These are phyloP conservation scores for Junonia oenone DNA, from an alignment of 2,888 invertebrate genomes.

Conservation along the genomic window DNA sequence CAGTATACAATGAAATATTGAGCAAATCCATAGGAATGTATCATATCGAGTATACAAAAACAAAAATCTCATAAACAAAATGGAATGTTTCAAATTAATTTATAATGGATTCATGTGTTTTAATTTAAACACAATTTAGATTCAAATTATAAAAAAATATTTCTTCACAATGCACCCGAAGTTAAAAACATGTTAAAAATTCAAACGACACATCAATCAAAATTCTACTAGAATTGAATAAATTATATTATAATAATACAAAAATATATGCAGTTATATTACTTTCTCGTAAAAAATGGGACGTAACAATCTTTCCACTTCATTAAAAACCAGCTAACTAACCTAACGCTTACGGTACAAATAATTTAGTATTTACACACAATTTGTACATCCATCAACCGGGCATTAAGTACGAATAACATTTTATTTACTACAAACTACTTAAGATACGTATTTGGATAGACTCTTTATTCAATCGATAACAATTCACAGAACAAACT, in stretches of 20 bases:
- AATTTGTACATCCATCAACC: slow-evolving; percentile 70
- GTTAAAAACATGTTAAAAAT: slow-evolving; percentile 42
- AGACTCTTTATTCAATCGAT: slow-evolving; percentile 74
- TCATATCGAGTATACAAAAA: slow-evolving; percentile 28
- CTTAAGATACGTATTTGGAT: slow-evolving; percentile 77
- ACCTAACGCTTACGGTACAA: slow-evolving; percentile 52
- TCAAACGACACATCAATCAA: slow-evolving; percentile 62
- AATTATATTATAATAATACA: slow-evolving; percentile 65
- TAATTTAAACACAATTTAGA: slow-evolving; percentile 5
- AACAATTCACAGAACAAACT: slow-evolving; percentile 64
- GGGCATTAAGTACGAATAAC: slow-evolving; percentile 54
- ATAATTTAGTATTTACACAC: slow-evolving; percentile 72
- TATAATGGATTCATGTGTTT: slow-evolving; percentile 1
- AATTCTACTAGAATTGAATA: slow-evolving; percentile 68
- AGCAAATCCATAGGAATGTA: slow-evolving; percentile 27
- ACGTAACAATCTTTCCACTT: slow-evolving; percentile 36
- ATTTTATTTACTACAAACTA: slow-evolving; percentile 51
- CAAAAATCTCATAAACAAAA: slow-evolving; percentile 17
- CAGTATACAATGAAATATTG: slow-evolving; percentile 21
- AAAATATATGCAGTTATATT: slow-evolving; percentile 46
- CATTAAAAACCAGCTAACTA: slow-evolving; percentile 49
- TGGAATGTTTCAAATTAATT: slow-evolving; percentile 28
- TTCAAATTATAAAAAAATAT: slow-evolving; percentile 27
- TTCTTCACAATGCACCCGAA: slow-evolving; percentile 61
- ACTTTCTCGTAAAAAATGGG: slow-evolving; percentile 42